A percentile compares a stretch with the other conserved stretches of the same genome.
Conservation (phyloP, 2,888 invertebrate species). For the Pardosa pseudoannulata region DNA sequence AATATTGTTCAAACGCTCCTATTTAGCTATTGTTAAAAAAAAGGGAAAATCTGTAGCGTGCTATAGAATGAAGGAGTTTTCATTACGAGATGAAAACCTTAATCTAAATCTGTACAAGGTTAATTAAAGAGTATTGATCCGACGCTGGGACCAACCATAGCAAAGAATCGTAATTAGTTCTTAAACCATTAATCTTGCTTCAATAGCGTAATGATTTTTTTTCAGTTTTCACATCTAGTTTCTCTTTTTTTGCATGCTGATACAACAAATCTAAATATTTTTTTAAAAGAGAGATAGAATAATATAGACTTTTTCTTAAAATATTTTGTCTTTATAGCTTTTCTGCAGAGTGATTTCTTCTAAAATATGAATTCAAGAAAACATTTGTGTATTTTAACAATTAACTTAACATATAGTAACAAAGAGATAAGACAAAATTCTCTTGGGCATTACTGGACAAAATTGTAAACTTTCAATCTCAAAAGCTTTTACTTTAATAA, state of each 20-base stretch:
- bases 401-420: no score
- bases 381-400: no score
- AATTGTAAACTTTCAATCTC: no score
- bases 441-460: no score
- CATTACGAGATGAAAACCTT: conserved; percentile 68
- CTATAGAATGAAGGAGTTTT: conserved; percentile 29
- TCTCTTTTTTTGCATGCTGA: not conserved
- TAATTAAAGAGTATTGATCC: conserved; percentile 69
- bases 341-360: no score
- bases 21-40: not conserved
- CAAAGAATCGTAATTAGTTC: conserved; percentile 56
- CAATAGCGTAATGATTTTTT: conserved; percentile 11
- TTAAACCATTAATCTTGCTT: conserved; percentile 50
- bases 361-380: no score
- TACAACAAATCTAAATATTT: conserved; percentile 16
- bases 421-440: no score
- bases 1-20: conserved; percentile 5
- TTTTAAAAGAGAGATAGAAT: conserved; percentile 20
- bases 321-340: no score
- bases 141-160: conserved; percentile 1
- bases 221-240: conserved; percentile 11
- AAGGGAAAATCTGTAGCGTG: not conserved
- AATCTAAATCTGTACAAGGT: conserved; percentile 66
- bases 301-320: no score
- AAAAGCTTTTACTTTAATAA: no score